Conservation (phyloP, 1,140 invertebrate genomes). For the Formica selysi region DNA sequence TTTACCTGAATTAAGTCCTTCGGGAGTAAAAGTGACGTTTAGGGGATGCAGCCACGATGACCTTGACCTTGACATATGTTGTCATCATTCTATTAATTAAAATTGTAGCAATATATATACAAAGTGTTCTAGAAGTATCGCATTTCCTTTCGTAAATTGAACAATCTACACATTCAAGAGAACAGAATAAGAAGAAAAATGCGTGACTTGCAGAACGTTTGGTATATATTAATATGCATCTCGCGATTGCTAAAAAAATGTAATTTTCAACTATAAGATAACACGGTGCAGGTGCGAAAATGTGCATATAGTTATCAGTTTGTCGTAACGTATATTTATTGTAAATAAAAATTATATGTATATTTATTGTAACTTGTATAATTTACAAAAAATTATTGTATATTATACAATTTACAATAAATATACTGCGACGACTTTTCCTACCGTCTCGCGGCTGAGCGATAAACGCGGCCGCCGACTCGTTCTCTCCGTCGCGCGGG, state of each 20-base stretch:
- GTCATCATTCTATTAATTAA: slow-evolving; percentile 26
- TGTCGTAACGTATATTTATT: not conserved
- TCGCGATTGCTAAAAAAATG: slow-evolving; percentile 21
- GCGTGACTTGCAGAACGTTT: not conserved
- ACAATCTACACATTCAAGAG: not conserved
- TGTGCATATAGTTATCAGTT: slow-evolving; percentile 43
- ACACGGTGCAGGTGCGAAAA: slow-evolving; percentile 56
- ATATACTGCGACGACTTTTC: no score
- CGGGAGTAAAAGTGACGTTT: no score
- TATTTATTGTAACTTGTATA: no score
- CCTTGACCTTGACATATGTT: no score
- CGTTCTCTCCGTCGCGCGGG: no score
- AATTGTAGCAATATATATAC: slow-evolving; percentile 38
- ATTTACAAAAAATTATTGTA: no score
- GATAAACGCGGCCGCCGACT: no score
- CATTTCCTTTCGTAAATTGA: not conserved
- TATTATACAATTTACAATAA: no score
- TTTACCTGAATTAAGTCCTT: no score
- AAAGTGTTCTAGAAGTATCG: slow-evolving; percentile 10
- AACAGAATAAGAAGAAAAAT: not conserved
- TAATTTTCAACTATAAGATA: slow-evolving; percentile 23
- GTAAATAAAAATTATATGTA: no score
- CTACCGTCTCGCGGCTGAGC: no score
- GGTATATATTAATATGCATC: slow-evolving; percentile 13
- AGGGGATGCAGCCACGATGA: no score